phyloP scores from a whole-genome alignment of 2,888 invertebrate genomes.

The Drosophila incognita region DNA sequence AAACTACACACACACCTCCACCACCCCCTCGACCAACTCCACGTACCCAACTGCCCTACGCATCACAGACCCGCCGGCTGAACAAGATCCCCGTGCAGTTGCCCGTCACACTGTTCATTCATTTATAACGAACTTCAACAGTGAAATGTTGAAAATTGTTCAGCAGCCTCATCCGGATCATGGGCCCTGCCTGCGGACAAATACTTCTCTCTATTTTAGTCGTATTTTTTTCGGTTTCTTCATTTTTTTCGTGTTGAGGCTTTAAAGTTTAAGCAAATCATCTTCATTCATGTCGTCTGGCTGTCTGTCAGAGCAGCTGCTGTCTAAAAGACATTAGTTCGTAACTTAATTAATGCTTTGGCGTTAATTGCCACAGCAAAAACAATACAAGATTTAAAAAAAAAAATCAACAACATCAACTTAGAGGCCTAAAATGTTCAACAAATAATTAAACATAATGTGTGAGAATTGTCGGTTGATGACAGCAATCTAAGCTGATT shows the following conservation, averaged over 20 bases:
- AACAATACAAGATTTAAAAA: conserved; percentile 37
- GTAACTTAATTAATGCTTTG: conserved; percentile 79
- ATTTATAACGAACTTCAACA: conserved; percentile 76
- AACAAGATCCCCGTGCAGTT: conserved; percentile 30
- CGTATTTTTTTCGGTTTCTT: neutral
- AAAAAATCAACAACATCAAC: conserved; percentile 16
- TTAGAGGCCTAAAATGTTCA: conserved; percentile 9
- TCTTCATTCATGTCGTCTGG: conserved; percentile 74
- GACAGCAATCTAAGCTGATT: conserved; percentile 12
- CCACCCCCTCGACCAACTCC: neutral
- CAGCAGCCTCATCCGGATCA: conserved; percentile 43
- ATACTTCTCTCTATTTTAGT: conserved; percentile 33
- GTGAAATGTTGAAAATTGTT: conserved; percentile 64
- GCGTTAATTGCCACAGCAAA: conserved; percentile 68
- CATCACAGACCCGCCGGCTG: neutral
- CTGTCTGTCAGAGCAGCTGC: conserved; percentile 70
- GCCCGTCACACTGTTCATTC: conserved; percentile 74
- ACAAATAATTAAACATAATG: conserved; percentile 29
- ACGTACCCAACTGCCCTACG: neutral
- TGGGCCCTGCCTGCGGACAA: conserved; percentile 31
- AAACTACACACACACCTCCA: conserved; percentile 3
- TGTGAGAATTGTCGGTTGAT: conserved; percentile 9
- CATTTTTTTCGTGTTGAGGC: neutral
- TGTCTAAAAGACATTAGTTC: conserved; percentile 75
- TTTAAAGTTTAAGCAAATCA: conserved; percentile 49